Evolutionary conservation across 1,140 invertebrate species (phyloP), one percentile per base, ranked within the genome.

Genomic region (Zaprionus taronus): DNA sequence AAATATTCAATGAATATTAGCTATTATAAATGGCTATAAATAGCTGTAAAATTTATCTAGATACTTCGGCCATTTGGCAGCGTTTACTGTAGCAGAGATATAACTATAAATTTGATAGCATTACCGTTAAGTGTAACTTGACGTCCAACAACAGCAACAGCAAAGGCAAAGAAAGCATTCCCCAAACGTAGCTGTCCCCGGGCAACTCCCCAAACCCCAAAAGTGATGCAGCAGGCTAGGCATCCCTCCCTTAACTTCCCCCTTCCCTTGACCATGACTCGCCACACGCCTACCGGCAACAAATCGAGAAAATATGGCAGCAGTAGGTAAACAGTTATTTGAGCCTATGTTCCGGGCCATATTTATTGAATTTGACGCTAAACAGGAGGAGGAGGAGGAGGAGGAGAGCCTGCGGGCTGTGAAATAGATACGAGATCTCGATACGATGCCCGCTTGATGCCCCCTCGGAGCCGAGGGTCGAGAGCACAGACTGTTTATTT

Each of bases 331-430:
- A 64, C 60, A 57, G 67, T 64, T 47, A 41, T 63, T 58, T 56
- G 44, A 53, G 73, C 66, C 77, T 58, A 66, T 56, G 67, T 71
- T 77, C 55, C 57, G 28, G 61, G 66, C 72, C 68, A 80, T 87
- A 83, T 87, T 87, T 87, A 87, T 87, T 83, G 84, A 89, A 87
- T 89, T 89, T 79, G 69, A 67, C 55, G 65, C n/a, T 22, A 49
- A 49, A 74, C 55, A 63, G 17, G 20, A 56, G 47, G 17, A 41
- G 34, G 14, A 56, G 47, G 17, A 41, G 34, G 14, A 15, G 26
- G 11, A 24, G 49, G 4, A 22, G 22, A 36, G 34, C 58, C 58
- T 61, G 36, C 58, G 38, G 58, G 58, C 36, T 58, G 44, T 47
- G 61, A 58, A 74, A 62, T 34, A 34, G 66, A 64, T 63, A 64